A percentile compares a stretch with the other conserved stretches of the same genome.
Evolutionary conservation across 2,113 vertebrate species (phyloP).

Genomic region (Phylloscopus trochilus): DNA sequence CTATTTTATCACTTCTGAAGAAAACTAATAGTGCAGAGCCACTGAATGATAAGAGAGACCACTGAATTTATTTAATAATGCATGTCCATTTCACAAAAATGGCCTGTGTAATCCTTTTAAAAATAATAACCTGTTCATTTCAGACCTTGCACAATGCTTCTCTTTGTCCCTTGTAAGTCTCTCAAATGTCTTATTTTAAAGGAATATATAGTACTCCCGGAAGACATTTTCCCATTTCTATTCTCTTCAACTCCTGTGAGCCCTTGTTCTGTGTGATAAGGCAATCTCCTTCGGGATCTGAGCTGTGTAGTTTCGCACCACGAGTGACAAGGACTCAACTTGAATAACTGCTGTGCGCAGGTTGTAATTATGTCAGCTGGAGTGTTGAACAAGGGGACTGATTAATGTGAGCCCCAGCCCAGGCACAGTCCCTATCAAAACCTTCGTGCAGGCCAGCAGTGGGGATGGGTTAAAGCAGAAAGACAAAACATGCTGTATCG

Average conservation of each 20-base stretch:
- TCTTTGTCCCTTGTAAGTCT: constrained; percentile 82
- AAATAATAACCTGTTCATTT: constrained; percentile 77
- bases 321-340: constrained; percentile 87
- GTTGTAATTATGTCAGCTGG: constrained; percentile 96
- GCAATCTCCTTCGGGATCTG: constrained; percentile 86
- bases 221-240: constrained; percentile 86
- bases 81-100: constrained; percentile 66
- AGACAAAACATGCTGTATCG: constrained; percentile 81
- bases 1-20: constrained; percentile 54
- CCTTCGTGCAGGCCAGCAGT: constrained; percentile 80
- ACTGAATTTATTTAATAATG: constrained; percentile 69
- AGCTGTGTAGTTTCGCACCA: constrained; percentile 83
- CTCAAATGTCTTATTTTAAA: constrained; percentile 85
- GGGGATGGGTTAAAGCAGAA: constrained; percentile 81
- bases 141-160: constrained; percentile 73
- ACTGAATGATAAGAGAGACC: constrained; percentile 50
- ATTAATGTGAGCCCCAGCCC: constrained; percentile 93
- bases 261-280: constrained; percentile 86
- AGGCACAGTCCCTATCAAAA: constrained; percentile 89
- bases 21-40: constrained; percentile 59
- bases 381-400: constrained; percentile 89
- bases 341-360: constrained; percentile 89
- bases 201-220: constrained; percentile 82
- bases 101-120: constrained; percentile 69
- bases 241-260: constrained; percentile 83